Conservation (phyloP, 23 tunicate species). For the Botrylloides violaceus region DNA sequence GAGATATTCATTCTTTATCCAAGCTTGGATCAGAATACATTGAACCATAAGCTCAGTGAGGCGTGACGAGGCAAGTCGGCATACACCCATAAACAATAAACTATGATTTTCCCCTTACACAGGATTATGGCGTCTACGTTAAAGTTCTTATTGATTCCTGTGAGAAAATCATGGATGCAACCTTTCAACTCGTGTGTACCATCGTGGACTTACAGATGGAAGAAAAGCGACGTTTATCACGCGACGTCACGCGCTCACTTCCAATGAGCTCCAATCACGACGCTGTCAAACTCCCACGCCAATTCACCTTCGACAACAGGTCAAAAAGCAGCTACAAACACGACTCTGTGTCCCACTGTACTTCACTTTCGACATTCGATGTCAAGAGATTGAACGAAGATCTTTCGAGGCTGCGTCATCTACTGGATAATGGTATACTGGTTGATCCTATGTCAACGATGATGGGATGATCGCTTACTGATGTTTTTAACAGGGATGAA, state of each 20-base stretch:
- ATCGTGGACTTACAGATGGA: conserved; percentile 12
- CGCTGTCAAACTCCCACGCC: neutral
- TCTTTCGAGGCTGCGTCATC: conserved; percentile 39
- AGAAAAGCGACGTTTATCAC: neutral
- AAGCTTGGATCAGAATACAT: too few relatives aligned
- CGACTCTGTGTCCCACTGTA: conserved; percentile 15
- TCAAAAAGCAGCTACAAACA: neutral
- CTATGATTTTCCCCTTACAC: too few relatives aligned
- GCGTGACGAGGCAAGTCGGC: too few relatives aligned
- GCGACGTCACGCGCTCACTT: neutral
- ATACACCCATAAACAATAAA: too few relatives aligned
- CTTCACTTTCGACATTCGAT: conserved; percentile 26
- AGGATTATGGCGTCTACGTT: conserved; percentile 25
- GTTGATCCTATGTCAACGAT: too few relatives aligned
- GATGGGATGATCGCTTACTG: too few relatives aligned
- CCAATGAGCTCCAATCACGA: neutral
- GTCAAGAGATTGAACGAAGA: conserved; percentile 45
- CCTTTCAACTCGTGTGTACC: conserved; percentile 16
- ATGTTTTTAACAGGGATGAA: too few relatives aligned
- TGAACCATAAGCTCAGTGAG: too few relatives aligned
- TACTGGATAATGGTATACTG: conserved; percentile 37
- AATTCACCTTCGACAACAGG: neutral
- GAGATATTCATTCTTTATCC: too few relatives aligned
- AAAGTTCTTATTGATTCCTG: conserved; percentile 19
- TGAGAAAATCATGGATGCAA: conserved; percentile 9